Percentiles rank a stretch among this genome's conserved stretches.
These are phyloP conservation scores for Orestias chungarensis DNA, from an alignment of 2,797 vertebrate species.

Conservation along the genomic window DNA sequence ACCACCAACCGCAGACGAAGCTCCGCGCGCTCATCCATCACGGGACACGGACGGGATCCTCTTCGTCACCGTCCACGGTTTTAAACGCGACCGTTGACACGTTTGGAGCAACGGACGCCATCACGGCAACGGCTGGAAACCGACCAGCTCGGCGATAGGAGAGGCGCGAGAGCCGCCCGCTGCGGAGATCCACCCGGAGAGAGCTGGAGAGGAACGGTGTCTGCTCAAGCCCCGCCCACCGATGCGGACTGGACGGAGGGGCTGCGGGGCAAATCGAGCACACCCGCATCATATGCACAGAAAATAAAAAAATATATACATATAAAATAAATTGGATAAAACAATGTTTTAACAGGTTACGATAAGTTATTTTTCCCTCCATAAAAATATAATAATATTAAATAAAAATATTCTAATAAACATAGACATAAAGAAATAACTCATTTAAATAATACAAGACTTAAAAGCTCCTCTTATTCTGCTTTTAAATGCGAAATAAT, in stretches of 20 bases:
- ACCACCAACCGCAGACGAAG: conserved; percentile 40
- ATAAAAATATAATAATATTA: no score
- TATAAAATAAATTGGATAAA: no score
- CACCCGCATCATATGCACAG: conserved; percentile 30
- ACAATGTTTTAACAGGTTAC: no score
- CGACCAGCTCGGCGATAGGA: no score
- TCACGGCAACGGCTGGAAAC: conserved; percentile 22
- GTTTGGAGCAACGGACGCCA: conserved; percentile 22
- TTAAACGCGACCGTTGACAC: conserved; percentile 19
- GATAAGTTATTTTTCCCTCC: no score
- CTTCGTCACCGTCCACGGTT: conserved; percentile 1
- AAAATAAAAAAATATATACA: background rate
- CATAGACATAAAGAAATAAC: background rate
- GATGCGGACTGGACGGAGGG: conserved; percentile 37
- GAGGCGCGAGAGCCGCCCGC: conserved; percentile 28
- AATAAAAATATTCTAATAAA: no score
- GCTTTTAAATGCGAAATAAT: no score
- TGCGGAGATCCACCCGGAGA: conserved; percentile 32
- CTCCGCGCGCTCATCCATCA: no score
- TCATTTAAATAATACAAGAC: background rate
- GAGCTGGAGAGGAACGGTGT: conserved; percentile 24
- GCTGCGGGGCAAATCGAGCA: conserved; percentile 45
- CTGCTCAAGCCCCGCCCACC: conserved; percentile 65
- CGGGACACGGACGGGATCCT: conserved; percentile 23
- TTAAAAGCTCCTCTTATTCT: no score